Conservation (phyloP, 1,140 invertebrate species). For the Tenebrio molitor region DNA sequence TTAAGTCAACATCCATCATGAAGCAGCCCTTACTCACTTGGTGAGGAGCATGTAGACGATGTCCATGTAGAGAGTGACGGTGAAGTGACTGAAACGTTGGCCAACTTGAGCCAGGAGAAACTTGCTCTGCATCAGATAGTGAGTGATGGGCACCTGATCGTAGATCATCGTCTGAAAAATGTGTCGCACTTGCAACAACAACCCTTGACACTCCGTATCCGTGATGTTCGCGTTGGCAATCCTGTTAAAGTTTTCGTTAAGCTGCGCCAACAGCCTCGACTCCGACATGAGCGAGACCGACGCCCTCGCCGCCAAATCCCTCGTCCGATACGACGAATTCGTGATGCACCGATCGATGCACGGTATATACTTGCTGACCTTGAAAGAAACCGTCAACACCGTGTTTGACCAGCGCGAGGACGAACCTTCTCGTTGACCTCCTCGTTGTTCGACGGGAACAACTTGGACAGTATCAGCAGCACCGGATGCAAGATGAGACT, state of each 20-base stretch:
- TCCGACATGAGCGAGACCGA: conserved; percentile 73
- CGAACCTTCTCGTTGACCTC: conserved; percentile 62
- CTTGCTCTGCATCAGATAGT: conserved; percentile 48
- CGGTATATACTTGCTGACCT: conserved; percentile 67
- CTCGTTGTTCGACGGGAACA: conserved; percentile 83
- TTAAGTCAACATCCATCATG: too few relatives aligned
- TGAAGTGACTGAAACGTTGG: conserved; percentile 54
- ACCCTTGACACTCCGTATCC: conserved; percentile 71
- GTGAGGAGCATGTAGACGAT: conserved; percentile 52
- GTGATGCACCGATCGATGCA: conserved; percentile 69
- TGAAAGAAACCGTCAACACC: conserved; percentile 53
- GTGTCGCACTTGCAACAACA: conserved; percentile 69
- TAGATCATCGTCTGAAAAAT: conserved; percentile 50
- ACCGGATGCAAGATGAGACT: conserved; percentile 78
- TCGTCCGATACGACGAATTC: conserved; percentile 74
- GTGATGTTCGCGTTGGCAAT: conserved; percentile 53
- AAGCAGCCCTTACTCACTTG: conserved; percentile 47
- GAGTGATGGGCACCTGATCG: conserved; percentile 49
- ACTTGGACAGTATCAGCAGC: conserved; percentile 81
- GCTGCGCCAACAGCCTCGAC: conserved; percentile 58
- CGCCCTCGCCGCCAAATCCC: conserved; percentile 77
- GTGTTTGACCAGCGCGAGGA: background rate
- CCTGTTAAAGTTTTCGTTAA: conserved; percentile 62
- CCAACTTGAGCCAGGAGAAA: conserved; percentile 51
- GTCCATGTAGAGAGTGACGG: conserved; percentile 54